These are phyloP conservation scores for Todus mexicanus DNA, from an alignment of 2,797 vertebrate species.

Conservation along the genomic window DNA sequence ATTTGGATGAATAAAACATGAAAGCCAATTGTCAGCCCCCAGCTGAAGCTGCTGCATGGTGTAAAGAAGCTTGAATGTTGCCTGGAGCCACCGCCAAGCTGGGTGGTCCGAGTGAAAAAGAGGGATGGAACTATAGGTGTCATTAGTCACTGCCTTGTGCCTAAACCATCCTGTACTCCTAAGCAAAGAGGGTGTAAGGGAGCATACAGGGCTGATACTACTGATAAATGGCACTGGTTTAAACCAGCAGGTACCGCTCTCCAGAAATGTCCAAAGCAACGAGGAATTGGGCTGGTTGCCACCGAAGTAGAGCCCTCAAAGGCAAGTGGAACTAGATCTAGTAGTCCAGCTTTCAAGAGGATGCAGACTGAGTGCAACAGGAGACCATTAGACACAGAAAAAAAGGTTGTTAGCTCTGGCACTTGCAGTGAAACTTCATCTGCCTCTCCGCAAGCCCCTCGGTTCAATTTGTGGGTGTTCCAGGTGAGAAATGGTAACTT, in stretches of 20 bases:
- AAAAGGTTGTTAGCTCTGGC: not conserved
- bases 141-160: not conserved
- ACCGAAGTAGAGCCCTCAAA: not conserved
- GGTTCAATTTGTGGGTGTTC: not conserved
- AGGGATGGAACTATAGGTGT: not conserved
- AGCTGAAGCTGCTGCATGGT: not conserved
- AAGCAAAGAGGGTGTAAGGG: not conserved
- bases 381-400: not conserved
- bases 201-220: not conserved
- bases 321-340: not conserved
- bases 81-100: not conserved
- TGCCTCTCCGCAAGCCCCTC: not conserved
- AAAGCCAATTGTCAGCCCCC: not conserved
- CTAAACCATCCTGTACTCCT: not conserved
- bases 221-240: not conserved
- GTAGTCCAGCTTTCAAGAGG: not conserved
- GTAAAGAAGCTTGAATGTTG: not conserved
- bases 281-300: not conserved
- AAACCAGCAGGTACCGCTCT: not conserved
- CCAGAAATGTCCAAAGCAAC: not conserved
- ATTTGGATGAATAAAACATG: constrained; percentile 41
- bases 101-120: not conserved
- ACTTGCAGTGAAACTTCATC: not conserved
- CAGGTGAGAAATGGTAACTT: not conserved
- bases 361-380: not conserved